Conservation (phyloP, 2,797 vertebrate genomes). For the Rhinogobio ventralis region DNA sequence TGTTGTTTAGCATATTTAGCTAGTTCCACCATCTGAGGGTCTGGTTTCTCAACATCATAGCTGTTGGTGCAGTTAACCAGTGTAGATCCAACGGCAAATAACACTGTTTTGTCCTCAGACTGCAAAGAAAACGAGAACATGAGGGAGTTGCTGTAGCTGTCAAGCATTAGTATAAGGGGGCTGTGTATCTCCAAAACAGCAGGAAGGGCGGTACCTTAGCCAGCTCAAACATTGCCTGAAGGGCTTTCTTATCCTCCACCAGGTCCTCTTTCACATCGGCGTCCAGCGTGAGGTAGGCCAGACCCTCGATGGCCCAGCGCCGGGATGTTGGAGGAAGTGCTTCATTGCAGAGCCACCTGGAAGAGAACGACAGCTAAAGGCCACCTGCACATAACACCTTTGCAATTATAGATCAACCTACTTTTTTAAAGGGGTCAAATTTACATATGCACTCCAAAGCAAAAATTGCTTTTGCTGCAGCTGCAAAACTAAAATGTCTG, state of each 20-base stretch:
- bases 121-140: constrained; percentile 65
- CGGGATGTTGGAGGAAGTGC: constrained; percentile 84
- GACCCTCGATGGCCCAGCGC: constrained; percentile 94
- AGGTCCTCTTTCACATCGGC: constrained; percentile 97
- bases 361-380: constrained; percentile 29
- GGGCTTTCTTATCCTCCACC: constrained; percentile 88
- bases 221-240: constrained; percentile 92
- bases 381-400: background rate
- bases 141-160: background rate
- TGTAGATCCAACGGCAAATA: constrained; percentile 92
- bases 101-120: constrained; percentile 93
- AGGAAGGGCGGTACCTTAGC: constrained; percentile 81
- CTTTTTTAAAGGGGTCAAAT: background rate
- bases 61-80: constrained; percentile 98
- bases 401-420: constrained; percentile 20
- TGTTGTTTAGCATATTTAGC: constrained; percentile 99
- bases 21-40: constrained; percentile 95
- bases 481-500: background rate
- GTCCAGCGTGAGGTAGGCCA: constrained; percentile 98
- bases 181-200: background rate
- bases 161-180: background rate
- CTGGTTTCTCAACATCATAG: constrained; percentile 92
- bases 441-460: background rate
- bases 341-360: constrained; percentile 95
- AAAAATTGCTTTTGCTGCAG: background rate